A percentile compares a stretch with the other conserved stretches of the same genome.
Conservation (phyloP, 2,113 vertebrate species). For the Phalacrocorax aristotelis region DNA sequence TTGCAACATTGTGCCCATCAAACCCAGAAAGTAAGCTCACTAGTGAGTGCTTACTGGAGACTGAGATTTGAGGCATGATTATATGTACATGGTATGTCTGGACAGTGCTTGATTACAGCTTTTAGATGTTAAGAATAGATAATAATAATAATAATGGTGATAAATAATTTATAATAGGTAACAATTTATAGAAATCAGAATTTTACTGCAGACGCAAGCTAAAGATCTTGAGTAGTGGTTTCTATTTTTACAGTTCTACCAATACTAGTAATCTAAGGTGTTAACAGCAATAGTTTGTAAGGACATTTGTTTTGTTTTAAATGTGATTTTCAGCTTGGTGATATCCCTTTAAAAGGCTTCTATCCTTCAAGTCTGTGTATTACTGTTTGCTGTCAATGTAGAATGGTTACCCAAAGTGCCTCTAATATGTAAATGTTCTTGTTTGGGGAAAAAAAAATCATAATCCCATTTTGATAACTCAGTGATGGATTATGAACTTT, state of each 20-base stretch:
- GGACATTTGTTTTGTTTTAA: neutral
- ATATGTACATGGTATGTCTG: neutral
- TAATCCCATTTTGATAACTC: slow-evolving; percentile 20
- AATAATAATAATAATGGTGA: neutral
- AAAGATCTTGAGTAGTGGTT: neutral
- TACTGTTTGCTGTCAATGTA: neutral
- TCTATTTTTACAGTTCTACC: neutral
- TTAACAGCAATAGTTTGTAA: neutral
- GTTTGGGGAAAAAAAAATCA: neutral
- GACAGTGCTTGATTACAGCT: neutral
- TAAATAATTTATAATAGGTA: neutral
- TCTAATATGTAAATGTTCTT: neutral
- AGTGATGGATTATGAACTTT: slow-evolving; percentile 28
- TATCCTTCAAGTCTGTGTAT: neutral
- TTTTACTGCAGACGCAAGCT: neutral
- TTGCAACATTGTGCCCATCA: neutral
- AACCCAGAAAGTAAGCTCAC: neutral
- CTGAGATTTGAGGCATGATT: neutral
- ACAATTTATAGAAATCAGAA: neutral
- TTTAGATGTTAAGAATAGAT: neutral
- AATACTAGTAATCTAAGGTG: neutral
- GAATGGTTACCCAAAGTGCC: slow-evolving; percentile 17
- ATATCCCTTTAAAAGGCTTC: slow-evolving; percentile 34
- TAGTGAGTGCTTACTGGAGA: neutral
- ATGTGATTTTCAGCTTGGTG: slow-evolving; percentile 26